Evolutionary conservation across 2,888 invertebrate species (phyloP).

Genomic region (Rhingia rostrata): DNA sequence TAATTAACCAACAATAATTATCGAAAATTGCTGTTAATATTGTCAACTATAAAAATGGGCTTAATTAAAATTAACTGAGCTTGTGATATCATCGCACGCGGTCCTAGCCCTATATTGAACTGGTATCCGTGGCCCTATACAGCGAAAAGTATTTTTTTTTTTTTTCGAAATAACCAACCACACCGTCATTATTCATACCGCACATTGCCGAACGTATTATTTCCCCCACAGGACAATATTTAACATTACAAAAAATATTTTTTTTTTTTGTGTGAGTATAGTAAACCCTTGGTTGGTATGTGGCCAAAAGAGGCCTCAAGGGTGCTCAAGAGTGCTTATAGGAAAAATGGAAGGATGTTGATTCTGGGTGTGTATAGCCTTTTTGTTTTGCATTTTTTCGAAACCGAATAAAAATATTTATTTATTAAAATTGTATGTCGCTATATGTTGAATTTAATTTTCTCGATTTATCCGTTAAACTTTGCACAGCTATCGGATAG

Average conservation of each 20-base stretch:
- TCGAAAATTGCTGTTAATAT: constrained; percentile 73
- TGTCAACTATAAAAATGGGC: constrained; percentile 70
- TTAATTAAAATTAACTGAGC: constrained; percentile 74
- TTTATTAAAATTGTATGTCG: constrained; percentile 59
- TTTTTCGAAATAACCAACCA: constrained; percentile 1
- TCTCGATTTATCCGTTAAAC: constrained; percentile 3
- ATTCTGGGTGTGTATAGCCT: neutral
- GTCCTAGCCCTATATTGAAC: constrained; percentile 2
- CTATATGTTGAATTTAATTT: constrained; percentile 57
- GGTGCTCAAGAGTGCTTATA: constrained; percentile 51
- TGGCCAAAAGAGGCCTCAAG: constrained; percentile 30
- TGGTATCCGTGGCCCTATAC: neutral
- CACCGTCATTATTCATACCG: constrained; percentile 50
- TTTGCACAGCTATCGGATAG: neutral
- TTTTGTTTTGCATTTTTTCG: constrained; percentile 2
- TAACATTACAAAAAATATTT: constrained; percentile 12
- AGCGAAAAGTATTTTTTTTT: neutral
- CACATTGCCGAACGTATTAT: constrained; percentile 27
- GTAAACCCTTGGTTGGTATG: neutral
- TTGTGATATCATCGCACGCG: constrained; percentile 49
- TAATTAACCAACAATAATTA: constrained; percentile 73
- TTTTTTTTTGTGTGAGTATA: neutral
- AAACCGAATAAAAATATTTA: constrained; percentile 48
- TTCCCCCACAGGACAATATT: constrained; percentile 49
- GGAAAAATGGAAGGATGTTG: neutral